Base-by-base conservation (phyloP, 2,797 vertebrate genomes). In the Discoglossus pictus region DNA sequence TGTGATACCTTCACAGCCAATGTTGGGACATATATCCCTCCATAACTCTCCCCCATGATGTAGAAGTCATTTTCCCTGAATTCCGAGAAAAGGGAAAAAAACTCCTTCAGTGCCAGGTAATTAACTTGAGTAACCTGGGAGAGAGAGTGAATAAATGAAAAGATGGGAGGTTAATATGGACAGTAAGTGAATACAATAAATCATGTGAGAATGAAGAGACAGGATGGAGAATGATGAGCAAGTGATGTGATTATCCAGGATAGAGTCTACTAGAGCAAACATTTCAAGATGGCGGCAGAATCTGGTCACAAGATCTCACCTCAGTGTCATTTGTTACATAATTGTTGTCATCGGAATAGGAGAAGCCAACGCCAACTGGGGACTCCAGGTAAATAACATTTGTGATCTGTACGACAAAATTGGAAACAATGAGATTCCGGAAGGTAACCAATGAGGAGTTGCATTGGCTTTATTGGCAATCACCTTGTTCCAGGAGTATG, bases 41-140 rank as follows among this genome's bases (percentile, higher is more conserved):
- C 94, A 0, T 99, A 98, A 72, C 96, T 99, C 81, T 98, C 96
- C 0, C 96, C 96, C 0, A 92, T 95, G 44, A 98, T 89, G 78
- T 89, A 98, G 3, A 98, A 86, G n/a, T 91, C 73, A 0, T 90
- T 95, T 68, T 81, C 78, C 36, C 78, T 83, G 3, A 98, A 86
- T 75, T 98, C 94, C 0, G 96, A 94, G 42, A 92, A 99, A 31
- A 94, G 86, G 1, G 40, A 70, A 63, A 96, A 87, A 74, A 99
- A 99, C 17, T 92, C 80, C 72, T 94, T 93, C 74, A 98, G n/a
- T n/a, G n/a, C n/a, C n/a, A n/a, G n/a, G n/a, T 86, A 97, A 82
- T 99, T 98, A 81, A 92, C 90, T 76, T 90, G 87, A 1, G 97
- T 93, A 1, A 96, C 94, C 97, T 98, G 80, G 20, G 7, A 31